phyloP scores from a whole-genome alignment of 37 sponge, comb jelly and placozoan genomes.

The Aplysina aerophoba region DNA sequence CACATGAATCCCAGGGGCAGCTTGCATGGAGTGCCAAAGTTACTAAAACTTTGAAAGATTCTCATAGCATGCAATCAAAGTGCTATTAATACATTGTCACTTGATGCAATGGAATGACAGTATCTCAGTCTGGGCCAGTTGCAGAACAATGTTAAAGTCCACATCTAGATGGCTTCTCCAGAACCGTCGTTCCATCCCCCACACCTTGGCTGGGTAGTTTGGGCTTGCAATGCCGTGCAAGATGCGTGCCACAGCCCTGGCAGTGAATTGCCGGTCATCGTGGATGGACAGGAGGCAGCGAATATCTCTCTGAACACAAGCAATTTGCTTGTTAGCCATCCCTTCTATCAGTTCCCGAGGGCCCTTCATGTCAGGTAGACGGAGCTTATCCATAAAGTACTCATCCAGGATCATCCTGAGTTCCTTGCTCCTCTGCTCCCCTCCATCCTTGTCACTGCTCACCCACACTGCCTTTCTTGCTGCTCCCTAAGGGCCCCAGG shows the following conservation, averaged over 20 bases:
- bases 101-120: neutral
- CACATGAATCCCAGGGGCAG: too few species aligned
- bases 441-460: too few species aligned
- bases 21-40: too few species aligned
- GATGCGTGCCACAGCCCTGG: conserved; percentile 86
- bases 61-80: too few species aligned
- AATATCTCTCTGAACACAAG: conserved; percentile 46
- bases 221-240: conserved; percentile 93
- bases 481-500: too few species aligned
- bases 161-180: conserved; percentile 88
- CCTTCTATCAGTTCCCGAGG: conserved; percentile 10
- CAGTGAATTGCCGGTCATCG: conserved; percentile 77
- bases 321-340: conserved; percentile 19
- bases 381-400: too few species aligned
- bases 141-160: conserved; percentile 78
- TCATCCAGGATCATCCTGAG: too few species aligned
- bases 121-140: conserved; percentile 74
- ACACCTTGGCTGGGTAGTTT: conserved; percentile 88
- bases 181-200: conserved; percentile 74
- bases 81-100: too few species aligned
- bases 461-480: too few species aligned
- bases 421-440: too few species aligned
- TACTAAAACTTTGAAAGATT: too few species aligned
- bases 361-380: neutral
- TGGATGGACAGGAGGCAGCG: conserved; percentile 67